Base-by-base conservation (phyloP, 2,888 invertebrate genomes). In the Callimorpha dominula region DNA sequence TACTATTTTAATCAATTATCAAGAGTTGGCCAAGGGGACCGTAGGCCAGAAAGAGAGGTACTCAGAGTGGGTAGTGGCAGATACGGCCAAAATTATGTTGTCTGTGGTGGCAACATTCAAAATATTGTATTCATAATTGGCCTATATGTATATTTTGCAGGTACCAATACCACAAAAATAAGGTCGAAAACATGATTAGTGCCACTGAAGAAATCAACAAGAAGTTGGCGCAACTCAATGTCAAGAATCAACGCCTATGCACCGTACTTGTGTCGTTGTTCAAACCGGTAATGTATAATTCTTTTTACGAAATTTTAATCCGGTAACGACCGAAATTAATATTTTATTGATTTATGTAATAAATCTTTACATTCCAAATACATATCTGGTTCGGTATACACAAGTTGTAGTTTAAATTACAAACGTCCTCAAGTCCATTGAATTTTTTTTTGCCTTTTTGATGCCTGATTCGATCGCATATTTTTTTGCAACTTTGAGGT, bases 81-180 rank as follows among this genome's bases (percentile, higher is more conserved):
- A 60, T 31, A 31, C 6, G 31, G 60, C 12, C 60, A 60, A 60
- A 60, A 60, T 31, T 60, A 6, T 60, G 60, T 60, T 6, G 31
- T 20, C 12, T 57, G 20, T 57, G 57, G 20, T 20, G 11, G 20
- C 20, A 31, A 31, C 14, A 5, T 31, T 12, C 12, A 60, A 17
- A 17, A 31, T 50, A 9, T 31, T 65, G 14, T 49, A 31, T 31
- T 20, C 14, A 15, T 65, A 65, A 65, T 40, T 68, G 50, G 14
- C 20, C 52, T 63, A 60, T 52, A 31, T 31, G 8, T 15, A 4
- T 43, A 15, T 68, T 76, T 71, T 43, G 60, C 75, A 91, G 90
- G 43, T 76, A 85, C 31, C 85, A 86, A 68, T 83, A 85, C 63
- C 78, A 85, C 65, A 87, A 86, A 66, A 79, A 81, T n/a, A 87